These are phyloP conservation scores for Apotomis capreana DNA, from an alignment of 2,888 invertebrate genomes.

Conservation along the genomic window DNA sequence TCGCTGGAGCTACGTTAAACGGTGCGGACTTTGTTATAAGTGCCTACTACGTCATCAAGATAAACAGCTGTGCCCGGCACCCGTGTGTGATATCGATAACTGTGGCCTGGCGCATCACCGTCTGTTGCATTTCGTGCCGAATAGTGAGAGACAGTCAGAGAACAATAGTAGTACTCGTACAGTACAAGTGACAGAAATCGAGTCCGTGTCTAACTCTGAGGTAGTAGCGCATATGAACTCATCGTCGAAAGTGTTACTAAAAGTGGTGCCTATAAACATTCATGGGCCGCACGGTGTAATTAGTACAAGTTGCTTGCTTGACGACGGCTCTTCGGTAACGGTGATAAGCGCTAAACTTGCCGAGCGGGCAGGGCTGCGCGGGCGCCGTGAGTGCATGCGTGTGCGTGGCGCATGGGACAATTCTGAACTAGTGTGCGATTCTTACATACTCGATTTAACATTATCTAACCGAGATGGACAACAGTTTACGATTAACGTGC, in stretches of 20 bases:
- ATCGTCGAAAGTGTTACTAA: constrained; percentile 41
- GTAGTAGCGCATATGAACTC: not conserved
- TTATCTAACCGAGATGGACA: no score
- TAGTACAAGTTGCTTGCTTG: constrained; percentile 44
- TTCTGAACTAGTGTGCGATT: constrained; percentile 40
- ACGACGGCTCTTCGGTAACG: constrained; percentile 49
- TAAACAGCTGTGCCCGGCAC: constrained; percentile 7
- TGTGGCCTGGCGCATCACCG: constrained; percentile 12
- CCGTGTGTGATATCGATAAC: constrained; percentile 1
- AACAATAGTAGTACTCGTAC: not conserved
- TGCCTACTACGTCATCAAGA: constrained; percentile 9
- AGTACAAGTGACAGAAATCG: not conserved
- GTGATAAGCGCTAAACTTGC: constrained; percentile 44
- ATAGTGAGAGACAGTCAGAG: not conserved
- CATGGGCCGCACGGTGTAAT: constrained; percentile 45
- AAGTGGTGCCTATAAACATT: constrained; percentile 45
- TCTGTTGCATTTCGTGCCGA: not conserved
- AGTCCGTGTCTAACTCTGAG: no score
- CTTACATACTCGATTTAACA: no score
- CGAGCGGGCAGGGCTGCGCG: constrained; percentile 33
- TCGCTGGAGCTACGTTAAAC: constrained; percentile 13
- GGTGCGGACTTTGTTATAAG: constrained; percentile 13
- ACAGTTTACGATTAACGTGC: no score
- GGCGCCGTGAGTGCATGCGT: constrained; percentile 40
- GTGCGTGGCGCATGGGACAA: constrained; percentile 46